Base-by-base conservation (phyloP, 2,113 vertebrate species). In the Plotosus lineatus region DNA sequence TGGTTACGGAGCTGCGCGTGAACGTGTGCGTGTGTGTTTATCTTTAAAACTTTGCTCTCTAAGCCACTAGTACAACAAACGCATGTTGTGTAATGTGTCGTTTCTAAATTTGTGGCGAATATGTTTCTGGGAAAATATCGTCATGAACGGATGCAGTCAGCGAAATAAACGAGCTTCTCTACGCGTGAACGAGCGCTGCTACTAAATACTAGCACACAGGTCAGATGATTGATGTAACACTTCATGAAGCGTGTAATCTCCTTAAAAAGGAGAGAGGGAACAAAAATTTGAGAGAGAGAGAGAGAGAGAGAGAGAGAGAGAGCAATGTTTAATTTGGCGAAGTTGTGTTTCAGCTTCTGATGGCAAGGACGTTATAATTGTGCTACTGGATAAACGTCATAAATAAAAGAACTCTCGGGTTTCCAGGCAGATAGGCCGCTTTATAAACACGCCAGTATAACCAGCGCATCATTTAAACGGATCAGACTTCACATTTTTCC, bases 341-440 rank as follows among this genome's bases (percentile, higher is more conserved):
- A 21, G 82, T 26, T 82, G 66, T 58, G 85, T 87, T 92, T 90
- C 83, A 88, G 88, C 80, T 75, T 92, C 89, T 91, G 90, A 92
- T 91, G 91, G 92, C 91, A 91, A 92, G 89, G 89, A 91, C 91
- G 91, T 93, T 92, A 92, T 91, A 89, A 92, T 90, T 90, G 86
- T 71, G 90, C 89, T 89, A 90, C 89, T 92, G 90, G 89, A 90
- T 89, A 90, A 92, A 90, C 89, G 88, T 78, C 89, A 92, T 92
- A 92, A 93, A 93, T 92, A 92, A 93, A n/a, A 89, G 85, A 81
- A 26, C 82, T 82, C 87, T 91, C 85, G 84, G 85, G 89, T 88
- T 90, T 89, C 79, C 88, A 90, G 88, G 90, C 88, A 92, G 90
- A 92, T 88, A 91, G 88, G 85, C 85, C 86, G 87, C 80, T 86